Evolutionary conservation across 2,113 vertebrate genomes (phyloP).

Genomic region (Pseudorectes ferrugineus): DNA sequence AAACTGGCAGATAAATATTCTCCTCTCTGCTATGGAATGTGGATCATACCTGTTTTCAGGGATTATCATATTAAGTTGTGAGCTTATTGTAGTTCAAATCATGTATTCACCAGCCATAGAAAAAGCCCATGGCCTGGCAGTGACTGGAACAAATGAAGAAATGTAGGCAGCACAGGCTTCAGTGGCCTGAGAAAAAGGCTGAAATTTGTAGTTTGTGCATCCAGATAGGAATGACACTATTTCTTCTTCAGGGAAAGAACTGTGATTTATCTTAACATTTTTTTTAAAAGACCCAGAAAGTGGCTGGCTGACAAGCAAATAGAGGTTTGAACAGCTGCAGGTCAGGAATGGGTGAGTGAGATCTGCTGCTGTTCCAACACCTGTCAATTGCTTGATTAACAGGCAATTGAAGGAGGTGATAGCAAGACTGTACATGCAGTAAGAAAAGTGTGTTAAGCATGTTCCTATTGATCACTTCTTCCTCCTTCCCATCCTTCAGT

Average conservation of each 20-base stretch:
- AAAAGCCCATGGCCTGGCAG: not conserved
- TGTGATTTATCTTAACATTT: constrained; percentile 21
- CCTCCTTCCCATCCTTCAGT: not conserved
- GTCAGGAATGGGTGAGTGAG: constrained; percentile 15
- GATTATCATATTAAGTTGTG: not conserved
- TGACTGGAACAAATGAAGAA: not conserved
- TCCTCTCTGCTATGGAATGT: not conserved
- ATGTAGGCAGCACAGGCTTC: not conserved
- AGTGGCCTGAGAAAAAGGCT: not conserved
- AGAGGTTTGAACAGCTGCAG: not conserved
- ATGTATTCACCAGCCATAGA: not conserved
- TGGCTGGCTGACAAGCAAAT: not conserved
- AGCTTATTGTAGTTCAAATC: not conserved
- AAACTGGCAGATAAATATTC: fast-evolving
- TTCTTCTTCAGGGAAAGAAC: constrained; percentile 35
- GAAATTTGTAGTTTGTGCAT: constrained; percentile 39
- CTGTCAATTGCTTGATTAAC: not conserved
- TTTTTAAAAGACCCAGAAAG: not conserved
- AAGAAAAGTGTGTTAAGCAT: not conserved
- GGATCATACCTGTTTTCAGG: not conserved
- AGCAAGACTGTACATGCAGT: not conserved
- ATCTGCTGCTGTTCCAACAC: not conserved
- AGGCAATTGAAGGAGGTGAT: not conserved
- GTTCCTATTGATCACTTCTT: not conserved
- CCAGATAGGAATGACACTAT: not conserved